Base-by-base conservation (phyloP, 2,113 vertebrate genomes). In the Gobio gobio region DNA sequence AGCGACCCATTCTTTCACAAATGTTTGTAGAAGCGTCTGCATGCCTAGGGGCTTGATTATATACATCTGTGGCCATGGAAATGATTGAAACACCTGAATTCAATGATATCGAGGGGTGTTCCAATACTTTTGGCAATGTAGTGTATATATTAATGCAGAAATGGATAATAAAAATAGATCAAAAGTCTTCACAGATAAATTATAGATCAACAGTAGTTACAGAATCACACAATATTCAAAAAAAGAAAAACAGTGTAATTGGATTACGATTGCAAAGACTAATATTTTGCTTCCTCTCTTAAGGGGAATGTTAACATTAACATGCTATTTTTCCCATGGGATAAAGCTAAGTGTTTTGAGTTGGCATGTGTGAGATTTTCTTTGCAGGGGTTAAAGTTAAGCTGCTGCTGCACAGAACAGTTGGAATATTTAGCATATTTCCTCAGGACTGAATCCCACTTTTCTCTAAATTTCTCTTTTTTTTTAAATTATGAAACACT, bases 291-390 rank as follows among this genome's bases (percentile, higher is more conserved):
- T 63, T 33, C 77, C 77, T 61, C 54, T 61, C 6, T 2, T 33
- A 45, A 54, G 10, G 54, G 26, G 75, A 63, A 87, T 87, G 82
- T 83, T 76, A 79, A 70, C 40, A 68, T 29, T 29, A 78, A 5
- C 29, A 14, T 43, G 45, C 26, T 56, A 29, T 45, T 66, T 87
- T 87, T 73, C 83, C 70, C 68, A 66, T 82, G 82, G 49, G 87
- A 66, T 63, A 18, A 33, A 24, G 68, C n/a, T 54, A 76, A 54
- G 43, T 59, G 58, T 59, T 70, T 16, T 82, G 7, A 54, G 36
- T 18, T 43, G 63, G 70, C n/a, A 43, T 58, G 49, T 43, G 36
- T 29, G 59, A 40, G 36, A 83, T 14, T 26, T 36, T 79, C 49
- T 56, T 13, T 49, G 33, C 63, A 59, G 12, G 33, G 70, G 40